phyloP scores from a whole-genome alignment of 2,113 vertebrate genomes.

The Calyptomena viridis region DNA sequence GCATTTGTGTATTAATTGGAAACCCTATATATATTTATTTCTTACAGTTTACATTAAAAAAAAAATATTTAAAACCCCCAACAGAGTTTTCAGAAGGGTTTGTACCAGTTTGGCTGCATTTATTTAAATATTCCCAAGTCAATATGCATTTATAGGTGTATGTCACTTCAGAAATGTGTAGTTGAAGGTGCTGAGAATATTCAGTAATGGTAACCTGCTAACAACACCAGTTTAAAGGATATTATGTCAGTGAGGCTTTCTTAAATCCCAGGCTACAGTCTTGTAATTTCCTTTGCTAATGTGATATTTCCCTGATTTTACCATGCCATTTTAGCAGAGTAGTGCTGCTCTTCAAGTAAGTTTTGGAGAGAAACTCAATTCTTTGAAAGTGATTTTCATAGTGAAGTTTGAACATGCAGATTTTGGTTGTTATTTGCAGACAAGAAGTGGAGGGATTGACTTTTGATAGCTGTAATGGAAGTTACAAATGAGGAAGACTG shows the following conservation, averaged over 20 bases:
- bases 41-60: not conserved
- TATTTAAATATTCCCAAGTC: not conserved
- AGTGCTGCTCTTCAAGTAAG: not conserved
- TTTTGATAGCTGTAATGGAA: not conserved
- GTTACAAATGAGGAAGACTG: not conserved
- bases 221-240: not conserved
- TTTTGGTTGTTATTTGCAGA: not conserved
- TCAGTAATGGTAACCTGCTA: not conserved
- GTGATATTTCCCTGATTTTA: not conserved
- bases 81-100: not conserved
- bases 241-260: not conserved
- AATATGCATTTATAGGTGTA: rapidly evolving
- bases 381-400: not conserved
- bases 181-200: not conserved
- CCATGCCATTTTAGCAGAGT: not conserved
- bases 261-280: not conserved
- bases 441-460: not conserved
- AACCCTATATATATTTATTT: not conserved
- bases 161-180: not conserved
- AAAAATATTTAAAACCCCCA: not conserved
- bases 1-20: not conserved
- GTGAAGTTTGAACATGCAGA: rapidly evolving
- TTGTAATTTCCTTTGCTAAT: not conserved
- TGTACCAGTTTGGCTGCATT: not conserved
- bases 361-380: not conserved